Percentiles rank a stretch among this genome's conserved stretches.
Evolutionary conservation across 2,888 invertebrate species (phyloP).

Genomic region (Drosophila formosana): DNA sequence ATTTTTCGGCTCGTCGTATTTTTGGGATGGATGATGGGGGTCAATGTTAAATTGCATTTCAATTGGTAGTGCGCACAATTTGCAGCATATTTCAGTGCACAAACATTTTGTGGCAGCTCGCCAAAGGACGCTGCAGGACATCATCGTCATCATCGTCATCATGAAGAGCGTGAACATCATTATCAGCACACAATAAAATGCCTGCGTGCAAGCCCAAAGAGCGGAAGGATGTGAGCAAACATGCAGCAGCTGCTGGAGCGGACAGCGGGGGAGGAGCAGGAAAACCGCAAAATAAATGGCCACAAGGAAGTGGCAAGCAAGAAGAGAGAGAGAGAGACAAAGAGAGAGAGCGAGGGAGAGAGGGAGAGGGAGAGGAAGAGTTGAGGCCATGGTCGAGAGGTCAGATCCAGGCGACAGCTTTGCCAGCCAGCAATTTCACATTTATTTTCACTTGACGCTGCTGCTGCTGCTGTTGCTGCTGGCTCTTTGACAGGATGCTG

Average conservation of each 20-base stretch:
- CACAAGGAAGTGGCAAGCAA: constrained; percentile 53
- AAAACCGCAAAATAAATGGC: constrained; percentile 67
- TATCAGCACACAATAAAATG: constrained; percentile 38
- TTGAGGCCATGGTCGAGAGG: constrained; percentile 44
- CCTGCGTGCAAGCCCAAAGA: constrained; percentile 24
- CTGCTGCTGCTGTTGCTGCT: constrained; percentile 1
- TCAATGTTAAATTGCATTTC: constrained; percentile 65
- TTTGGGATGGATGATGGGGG: background rate
- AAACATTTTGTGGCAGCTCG: constrained; percentile 30
- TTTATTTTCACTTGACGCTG: constrained; percentile 18
- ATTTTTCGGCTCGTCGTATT: constrained; percentile 17
- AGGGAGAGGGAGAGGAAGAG: constrained; percentile 6
- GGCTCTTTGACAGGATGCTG: constrained; percentile 6
- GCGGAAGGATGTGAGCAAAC: constrained; percentile 57
- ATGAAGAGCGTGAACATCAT: background rate
- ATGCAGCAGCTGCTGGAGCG: constrained; percentile 39
- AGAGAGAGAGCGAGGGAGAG: no score
- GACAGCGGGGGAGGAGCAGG: constrained; percentile 22
- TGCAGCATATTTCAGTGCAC: constrained; percentile 38
- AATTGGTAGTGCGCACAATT: constrained; percentile 47
- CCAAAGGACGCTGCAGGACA: constrained; percentile 16
- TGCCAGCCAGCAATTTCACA: constrained; percentile 20
- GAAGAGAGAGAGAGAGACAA: no score
- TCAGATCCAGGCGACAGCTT: constrained; percentile 21
- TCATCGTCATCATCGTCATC: constrained; percentile 9